phyloP scores from a whole-genome alignment of 37 sponge, comb jelly and placozoan genomes.

The Hormiphora californensis region DNA sequence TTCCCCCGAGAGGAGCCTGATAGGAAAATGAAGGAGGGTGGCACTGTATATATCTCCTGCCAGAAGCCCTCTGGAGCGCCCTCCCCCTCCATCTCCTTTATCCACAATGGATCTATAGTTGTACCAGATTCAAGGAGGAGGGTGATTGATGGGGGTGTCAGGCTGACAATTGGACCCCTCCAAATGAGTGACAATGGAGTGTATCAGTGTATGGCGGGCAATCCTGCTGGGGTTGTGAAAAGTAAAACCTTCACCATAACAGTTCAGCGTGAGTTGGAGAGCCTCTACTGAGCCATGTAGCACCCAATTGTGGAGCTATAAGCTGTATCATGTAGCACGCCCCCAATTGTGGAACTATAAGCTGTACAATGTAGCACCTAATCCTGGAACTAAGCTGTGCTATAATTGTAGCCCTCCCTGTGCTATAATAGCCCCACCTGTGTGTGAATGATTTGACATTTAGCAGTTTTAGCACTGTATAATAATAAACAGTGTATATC shows the following conservation, averaged over 20 bases:
- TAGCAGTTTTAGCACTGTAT: too few species aligned
- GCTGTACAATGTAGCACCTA: background rate
- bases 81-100: background rate
- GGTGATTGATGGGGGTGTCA: background rate
- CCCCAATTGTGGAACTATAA: background rate
- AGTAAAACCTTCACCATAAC: background rate
- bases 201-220: conserved; percentile 7
- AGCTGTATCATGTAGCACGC: background rate
- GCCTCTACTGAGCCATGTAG: background rate
- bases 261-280: conserved; percentile 18
- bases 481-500: too few species aligned
- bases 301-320: background rate
- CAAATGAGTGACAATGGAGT: background rate
- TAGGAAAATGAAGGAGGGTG: background rate
- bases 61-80: background rate
- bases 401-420: background rate
- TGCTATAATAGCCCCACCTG: too few species aligned
- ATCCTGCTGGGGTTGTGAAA: background rate
- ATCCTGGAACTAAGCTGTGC: background rate
- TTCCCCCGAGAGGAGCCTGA: too few species aligned
- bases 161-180: background rate
- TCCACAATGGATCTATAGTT: background rate
- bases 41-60: background rate
- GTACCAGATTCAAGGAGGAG: background rate
- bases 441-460: too few species aligned